Conservation (phyloP, 2,888 invertebrate genomes). For the Pherbina coryleti region DNA sequence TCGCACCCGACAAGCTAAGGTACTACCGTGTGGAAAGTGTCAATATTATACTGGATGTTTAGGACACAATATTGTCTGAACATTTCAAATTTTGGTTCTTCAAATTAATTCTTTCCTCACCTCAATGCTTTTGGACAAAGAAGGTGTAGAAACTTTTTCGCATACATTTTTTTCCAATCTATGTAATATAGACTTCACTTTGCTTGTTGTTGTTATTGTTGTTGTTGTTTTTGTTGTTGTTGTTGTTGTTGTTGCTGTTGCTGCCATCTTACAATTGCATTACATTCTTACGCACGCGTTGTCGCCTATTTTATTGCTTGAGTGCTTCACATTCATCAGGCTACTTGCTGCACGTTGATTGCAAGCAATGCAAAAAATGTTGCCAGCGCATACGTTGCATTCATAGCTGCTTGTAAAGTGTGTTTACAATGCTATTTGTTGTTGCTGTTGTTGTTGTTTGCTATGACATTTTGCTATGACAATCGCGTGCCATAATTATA, state of each 20-base stretch:
- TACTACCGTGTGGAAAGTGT: neutral
- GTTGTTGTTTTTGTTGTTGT: constrained; percentile 11
- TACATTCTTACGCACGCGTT: constrained; percentile 35
- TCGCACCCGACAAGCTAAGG: constrained; percentile 59
- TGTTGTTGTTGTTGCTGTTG: constrained; percentile 5
- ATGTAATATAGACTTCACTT: neutral
- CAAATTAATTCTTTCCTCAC: no score
- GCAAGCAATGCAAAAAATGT: constrained; percentile 39
- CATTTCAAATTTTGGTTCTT: no score
- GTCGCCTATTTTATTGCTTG: constrained; percentile 60
- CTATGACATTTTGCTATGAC: constrained; percentile 26
- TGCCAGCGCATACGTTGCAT: constrained; percentile 22
- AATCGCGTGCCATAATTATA: constrained; percentile 38
- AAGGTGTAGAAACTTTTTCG: constrained; percentile 23
- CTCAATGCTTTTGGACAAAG: neutral
- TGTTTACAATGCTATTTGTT: constrained; percentile 11
- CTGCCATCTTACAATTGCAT: constrained; percentile 13
- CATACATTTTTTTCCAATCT: constrained; percentile 3
- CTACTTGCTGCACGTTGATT: constrained; percentile 26
- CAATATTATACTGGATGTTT: neutral
- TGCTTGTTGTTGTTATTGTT: neutral
- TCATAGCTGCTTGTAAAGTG: neutral
- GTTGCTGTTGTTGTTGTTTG: constrained; percentile 30
- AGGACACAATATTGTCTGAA: no score
- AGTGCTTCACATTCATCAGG: constrained; percentile 53